Base-by-base conservation (phyloP, 1,140 invertebrate genomes). In the Coelopa frigida region DNA sequence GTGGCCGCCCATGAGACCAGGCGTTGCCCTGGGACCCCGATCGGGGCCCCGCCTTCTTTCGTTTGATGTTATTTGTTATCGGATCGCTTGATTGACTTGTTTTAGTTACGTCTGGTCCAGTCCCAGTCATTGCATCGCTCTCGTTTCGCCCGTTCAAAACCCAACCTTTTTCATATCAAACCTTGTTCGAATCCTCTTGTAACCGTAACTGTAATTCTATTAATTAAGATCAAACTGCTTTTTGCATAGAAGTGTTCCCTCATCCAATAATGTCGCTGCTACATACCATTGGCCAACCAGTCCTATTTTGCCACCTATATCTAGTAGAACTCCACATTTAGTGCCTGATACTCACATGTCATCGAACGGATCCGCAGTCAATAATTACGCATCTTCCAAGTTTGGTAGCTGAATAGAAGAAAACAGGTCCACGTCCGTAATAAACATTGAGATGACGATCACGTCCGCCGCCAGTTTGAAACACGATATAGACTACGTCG, bases 221-320 rank as follows among this genome's bases (percentile, higher is more conserved):
- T 48, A 46, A 58, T 50, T 51, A 60, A 46, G 55, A 61, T 58
- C 55, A 61, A 59, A 66, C 56, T 72, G 69, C 71, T 54, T 74
- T 73, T 57, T 74, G 73, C 63, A 73, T 74, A 77, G 77, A 67
- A 76, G 75, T 56, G 61, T 76, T 52, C 72, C 74, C 55, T 70
- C 73, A 62, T 64, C 72, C 51, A 70, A 67, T 59, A 59, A 69
- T 75, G 55, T 70, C 75, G 55, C 70, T 77, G 68, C 74, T 76
- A 55, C 79, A 80, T 82, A 84, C 57, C 81, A 81, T 29, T 85
- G 82, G 83, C 82, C 83, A 51, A 77, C 78, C 42, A 83, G 80
- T 64, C 82, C 83, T 52, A 78, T 84, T 44, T 71, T 85, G 53
- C 82, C 82, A 49, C 78, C 82, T 43, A 77, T 82, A 50, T 79